These are phyloP conservation scores for Periphyllus acericola DNA, from an alignment of 2,888 invertebrate species.

Conservation along the genomic window DNA sequence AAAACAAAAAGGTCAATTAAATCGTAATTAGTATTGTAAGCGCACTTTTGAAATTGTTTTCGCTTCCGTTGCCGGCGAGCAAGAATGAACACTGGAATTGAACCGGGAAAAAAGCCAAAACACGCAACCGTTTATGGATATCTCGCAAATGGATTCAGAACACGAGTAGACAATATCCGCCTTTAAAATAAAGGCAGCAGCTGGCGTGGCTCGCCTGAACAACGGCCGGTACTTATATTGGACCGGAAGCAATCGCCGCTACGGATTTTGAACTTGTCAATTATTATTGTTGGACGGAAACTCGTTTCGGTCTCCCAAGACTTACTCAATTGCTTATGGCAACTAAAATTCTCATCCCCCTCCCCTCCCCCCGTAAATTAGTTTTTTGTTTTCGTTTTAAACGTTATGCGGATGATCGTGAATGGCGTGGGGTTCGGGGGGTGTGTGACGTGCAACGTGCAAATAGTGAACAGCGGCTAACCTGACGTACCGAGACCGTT, in stretches of 20 bases:
- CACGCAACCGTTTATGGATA: background rate
- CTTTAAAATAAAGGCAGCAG: no score
- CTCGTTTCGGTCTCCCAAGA: background rate
- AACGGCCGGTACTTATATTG: background rate
- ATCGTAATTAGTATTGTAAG: background rate
- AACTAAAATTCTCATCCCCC: background rate
- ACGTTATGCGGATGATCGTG: background rate
- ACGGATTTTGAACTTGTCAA: background rate
- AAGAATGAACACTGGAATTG: background rate
- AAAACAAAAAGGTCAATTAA: background rate
- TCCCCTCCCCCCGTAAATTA: background rate
- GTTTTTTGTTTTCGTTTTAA: no score
- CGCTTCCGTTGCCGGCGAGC: background rate
- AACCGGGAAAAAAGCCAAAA: slow-evolving; percentile 10
- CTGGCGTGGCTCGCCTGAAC: no score
- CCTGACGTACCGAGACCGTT: slow-evolving; percentile 84
- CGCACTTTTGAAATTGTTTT: background rate
- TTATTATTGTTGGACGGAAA: background rate
- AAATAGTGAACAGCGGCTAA: slow-evolving; percentile 63
- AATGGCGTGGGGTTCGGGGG: background rate
- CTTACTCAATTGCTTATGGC: background rate
- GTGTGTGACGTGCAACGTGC: slow-evolving; percentile 65
- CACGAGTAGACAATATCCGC: background rate
- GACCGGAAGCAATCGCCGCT: background rate
- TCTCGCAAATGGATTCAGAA: background rate